A percentile compares a stretch with the other conserved stretches of the same genome.
phyloP scores from a whole-genome alignment of 2,113 vertebrate genomes.

The Sminthopsis crassicaudata region DNA sequence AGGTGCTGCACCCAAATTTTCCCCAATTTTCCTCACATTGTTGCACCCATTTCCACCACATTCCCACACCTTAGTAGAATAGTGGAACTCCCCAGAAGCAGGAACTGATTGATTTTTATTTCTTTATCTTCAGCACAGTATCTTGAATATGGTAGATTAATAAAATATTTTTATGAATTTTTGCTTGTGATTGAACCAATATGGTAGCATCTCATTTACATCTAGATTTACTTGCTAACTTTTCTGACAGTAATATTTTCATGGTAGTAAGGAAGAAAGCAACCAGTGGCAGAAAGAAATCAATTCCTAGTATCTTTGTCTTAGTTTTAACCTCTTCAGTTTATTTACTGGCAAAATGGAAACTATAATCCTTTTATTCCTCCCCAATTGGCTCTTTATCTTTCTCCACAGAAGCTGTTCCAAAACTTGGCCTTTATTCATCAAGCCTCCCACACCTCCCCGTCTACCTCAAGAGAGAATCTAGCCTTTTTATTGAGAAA shows the following conservation, averaged over 20 bases:
- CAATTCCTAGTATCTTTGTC: not conserved
- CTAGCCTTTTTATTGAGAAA: no score
- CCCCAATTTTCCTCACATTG: no score
- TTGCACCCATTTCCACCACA: not conserved
- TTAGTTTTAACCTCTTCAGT: no score
- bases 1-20: no score
- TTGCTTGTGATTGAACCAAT: not conserved
- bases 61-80: not conserved
- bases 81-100: not conserved
- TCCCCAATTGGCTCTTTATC: no score
- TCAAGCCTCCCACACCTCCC: no score
- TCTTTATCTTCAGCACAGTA: not conserved
- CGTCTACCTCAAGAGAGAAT: no score
- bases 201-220: not conserved
- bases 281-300: not conserved
- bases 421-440: no score
- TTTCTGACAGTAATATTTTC: not conserved
- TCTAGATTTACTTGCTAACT: not conserved
- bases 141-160: not conserved
- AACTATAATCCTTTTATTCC: no score
- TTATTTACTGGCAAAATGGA: no score
- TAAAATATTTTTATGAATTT: not conserved
- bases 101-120: not conserved
- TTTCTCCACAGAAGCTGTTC: no score
- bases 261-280: not conserved